Conservation (phyloP, 2,888 invertebrate genomes). For the Ditula angustiorana region DNA sequence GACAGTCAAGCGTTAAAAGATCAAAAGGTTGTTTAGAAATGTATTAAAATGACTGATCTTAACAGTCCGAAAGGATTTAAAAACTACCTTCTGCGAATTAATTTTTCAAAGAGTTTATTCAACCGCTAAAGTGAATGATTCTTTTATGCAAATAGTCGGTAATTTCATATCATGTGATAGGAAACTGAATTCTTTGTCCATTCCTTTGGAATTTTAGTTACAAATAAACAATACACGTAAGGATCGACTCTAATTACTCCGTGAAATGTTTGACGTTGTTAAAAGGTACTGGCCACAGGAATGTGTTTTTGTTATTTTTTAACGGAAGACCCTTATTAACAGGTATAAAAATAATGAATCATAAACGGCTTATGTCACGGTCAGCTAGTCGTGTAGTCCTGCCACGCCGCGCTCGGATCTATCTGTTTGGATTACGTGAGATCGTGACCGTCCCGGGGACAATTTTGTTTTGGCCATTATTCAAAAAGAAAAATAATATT, state of each 20-base stretch:
- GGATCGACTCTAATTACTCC: background rate
- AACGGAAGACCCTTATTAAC: conserved; percentile 39
- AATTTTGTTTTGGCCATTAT: conserved; percentile 19
- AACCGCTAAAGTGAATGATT: no score
- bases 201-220: background rate
- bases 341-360: conserved; percentile 34
- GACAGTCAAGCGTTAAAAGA: conserved; percentile 1
- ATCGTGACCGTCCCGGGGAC: conserved; percentile 9
- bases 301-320: conserved; percentile 23
- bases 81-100: conserved; percentile 9
- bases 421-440: conserved; percentile 73
- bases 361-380: conserved; percentile 29
- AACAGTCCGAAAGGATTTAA: conserved; percentile 8
- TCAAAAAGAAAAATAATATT: conserved; percentile 8
- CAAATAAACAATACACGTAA: background rate
- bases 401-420: conserved; percentile 56
- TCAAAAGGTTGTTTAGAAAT: conserved; percentile 9
- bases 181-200: no score
- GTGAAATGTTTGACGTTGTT: conserved; percentile 1
- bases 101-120: conserved; percentile 5
- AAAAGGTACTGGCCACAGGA: background rate
- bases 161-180: no score
- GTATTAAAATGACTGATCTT: conserved; percentile 1
- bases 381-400: conserved; percentile 21
- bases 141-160: no score